Evolutionary conservation across 2,888 invertebrate species (phyloP), one percentile per base, ranked within the genome.

Genomic region (Danaus chrysippus): DNA sequence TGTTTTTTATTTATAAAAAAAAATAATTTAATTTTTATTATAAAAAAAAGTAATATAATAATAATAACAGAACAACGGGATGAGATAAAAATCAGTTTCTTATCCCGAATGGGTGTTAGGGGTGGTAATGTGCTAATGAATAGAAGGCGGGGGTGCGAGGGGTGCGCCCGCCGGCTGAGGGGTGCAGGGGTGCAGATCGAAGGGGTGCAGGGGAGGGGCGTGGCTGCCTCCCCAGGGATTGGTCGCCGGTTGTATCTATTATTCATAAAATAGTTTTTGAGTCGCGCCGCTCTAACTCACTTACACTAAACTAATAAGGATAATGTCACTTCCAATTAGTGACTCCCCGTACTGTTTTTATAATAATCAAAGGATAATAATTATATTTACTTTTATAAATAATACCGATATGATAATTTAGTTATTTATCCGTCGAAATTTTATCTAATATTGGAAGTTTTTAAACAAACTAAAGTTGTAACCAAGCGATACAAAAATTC

Each of bases 241-340:
- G 90, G 90, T 79, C 87, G 86, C 76, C 80, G 78, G 83, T 82
- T 82, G 84, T 85, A 90, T 91, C 88, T 91, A 91, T 90, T 90
- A 91, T 91, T 90, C 91, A 91, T 89, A 89, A 89, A 90, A 91
- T 91, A 91, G 91, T 91, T 91, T 91, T 91, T 90, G 88, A 91
- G 87, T 87, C 87, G 86, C 87, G 82, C 87, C 82, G 83, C 79
- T 83, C 83, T 89, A 90, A 89, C 83, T 79, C 78, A 76, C 74
- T 72, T 71, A 69, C 69, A 70, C 78, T 87, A 90, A 91, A 83
- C 78, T 79, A 85, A 91, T 91, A 88, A 90, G 90, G 81, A 87
- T 90, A 90, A 85, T 85, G 91, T 90, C 91, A 91, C 88, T 90
- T 90, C 85, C 84, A 87, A 90, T 91, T 87, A 90, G 78, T 75